Evolutionary conservation across 2,888 invertebrate species (phyloP).

Genomic region (Caenorhabditis sp.): DNA sequence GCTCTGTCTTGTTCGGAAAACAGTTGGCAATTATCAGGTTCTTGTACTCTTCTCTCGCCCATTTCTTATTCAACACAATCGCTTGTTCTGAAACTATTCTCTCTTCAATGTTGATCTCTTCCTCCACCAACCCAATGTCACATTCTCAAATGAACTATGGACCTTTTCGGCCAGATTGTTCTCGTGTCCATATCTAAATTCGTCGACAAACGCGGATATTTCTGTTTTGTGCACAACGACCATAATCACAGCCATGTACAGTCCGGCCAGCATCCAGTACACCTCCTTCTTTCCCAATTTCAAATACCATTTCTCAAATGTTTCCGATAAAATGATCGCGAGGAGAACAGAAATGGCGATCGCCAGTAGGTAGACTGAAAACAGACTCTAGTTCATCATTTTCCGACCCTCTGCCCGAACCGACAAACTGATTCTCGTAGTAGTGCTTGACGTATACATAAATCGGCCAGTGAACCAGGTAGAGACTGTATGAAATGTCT

Average conservation of each 20-base stretch:
- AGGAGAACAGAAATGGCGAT: slow-evolving; percentile 43
- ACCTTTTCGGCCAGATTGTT: slow-evolving; percentile 7
- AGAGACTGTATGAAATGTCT: slow-evolving; percentile 67
- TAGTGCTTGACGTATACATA: slow-evolving; percentile 62
- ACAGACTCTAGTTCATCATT: neutral
- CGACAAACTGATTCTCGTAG: slow-evolving; percentile 37
- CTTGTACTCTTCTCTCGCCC: slow-evolving; percentile 63
- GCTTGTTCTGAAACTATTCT: slow-evolving; percentile 51
- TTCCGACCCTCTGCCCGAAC: slow-evolving; percentile 20
- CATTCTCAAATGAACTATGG: slow-evolving; percentile 45
- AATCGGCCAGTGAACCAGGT: slow-evolving; percentile 69
- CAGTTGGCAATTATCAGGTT: slow-evolving; percentile 60
- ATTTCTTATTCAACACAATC: slow-evolving; percentile 57
- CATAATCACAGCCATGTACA: slow-evolving; percentile 17
- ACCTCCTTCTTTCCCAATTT: slow-evolving; percentile 24
- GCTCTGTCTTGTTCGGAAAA: slow-evolving; percentile 63
- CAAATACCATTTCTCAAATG: slow-evolving; percentile 66
- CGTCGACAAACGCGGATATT: slow-evolving; percentile 17
- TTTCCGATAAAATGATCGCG: slow-evolving; percentile 47
- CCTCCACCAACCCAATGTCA: slow-evolving; percentile 34
- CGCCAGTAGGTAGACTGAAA: slow-evolving; percentile 50
- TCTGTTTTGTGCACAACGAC: slow-evolving; percentile 28
- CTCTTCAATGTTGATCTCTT: neutral
- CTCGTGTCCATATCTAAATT: slow-evolving; percentile 46
- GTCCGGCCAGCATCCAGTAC: neutral